Conservation (phyloP, 1,140 invertebrate genomes). For the Trinorchestia longiramus region DNA sequence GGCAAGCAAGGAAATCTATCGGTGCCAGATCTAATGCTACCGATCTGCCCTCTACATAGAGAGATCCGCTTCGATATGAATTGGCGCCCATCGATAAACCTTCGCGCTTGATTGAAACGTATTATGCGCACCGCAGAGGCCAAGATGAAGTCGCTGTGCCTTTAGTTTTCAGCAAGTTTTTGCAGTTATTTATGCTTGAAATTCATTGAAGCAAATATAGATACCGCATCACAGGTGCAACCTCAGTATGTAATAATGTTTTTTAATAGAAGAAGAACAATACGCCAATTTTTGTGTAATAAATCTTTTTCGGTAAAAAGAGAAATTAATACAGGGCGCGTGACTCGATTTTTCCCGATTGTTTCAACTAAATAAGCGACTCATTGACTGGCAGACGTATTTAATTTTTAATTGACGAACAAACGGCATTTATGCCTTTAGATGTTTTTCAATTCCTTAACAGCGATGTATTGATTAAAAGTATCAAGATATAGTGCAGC, state of each 20-base stretch:
- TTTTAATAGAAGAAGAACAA: background rate
- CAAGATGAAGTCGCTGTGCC: background rate
- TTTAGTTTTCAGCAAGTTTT: background rate
- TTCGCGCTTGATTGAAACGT: conserved; percentile 21
- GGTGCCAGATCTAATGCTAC: conserved; percentile 18
- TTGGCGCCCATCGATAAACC: conserved; percentile 38
- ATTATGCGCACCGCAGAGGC: background rate
- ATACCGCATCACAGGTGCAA: background rate
- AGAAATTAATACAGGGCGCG: no score
- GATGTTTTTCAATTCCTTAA: no score
- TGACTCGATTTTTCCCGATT: no score
- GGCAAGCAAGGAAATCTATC: conserved; percentile 46
- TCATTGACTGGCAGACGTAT: no score
- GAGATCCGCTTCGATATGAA: background rate
- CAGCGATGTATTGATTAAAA: no score
- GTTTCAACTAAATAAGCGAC: no score
- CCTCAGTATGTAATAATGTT: background rate
- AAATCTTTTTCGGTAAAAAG: no score
- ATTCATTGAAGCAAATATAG: background rate
- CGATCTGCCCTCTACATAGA: conserved; percentile 1
- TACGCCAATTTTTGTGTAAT: background rate
- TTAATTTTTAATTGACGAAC: no score
- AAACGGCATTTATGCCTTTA: no score
- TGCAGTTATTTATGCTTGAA: background rate
- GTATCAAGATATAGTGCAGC: no score